Conservation (phyloP, 1,140 invertebrate species). For the Ganaspis sp. region DNA sequence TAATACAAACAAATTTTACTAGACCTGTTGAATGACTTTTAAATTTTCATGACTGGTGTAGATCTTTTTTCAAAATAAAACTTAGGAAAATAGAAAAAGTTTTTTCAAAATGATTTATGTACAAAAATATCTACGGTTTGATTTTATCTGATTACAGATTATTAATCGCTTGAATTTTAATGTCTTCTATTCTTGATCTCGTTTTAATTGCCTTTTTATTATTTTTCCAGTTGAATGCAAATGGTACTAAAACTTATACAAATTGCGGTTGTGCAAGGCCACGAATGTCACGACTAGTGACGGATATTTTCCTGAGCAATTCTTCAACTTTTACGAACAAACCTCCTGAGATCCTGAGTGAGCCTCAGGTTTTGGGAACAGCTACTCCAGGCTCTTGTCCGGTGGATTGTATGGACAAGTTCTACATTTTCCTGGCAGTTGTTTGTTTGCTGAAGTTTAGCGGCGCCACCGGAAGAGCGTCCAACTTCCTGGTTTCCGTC, state of each 20-base stretch:
- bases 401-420: conserved; percentile 81
- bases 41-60: too few relatives aligned
- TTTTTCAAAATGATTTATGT: too few relatives aligned
- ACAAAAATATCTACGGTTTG: too few relatives aligned
- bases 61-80: too few relatives aligned
- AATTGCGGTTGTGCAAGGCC: conserved; percentile 78
- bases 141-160: too few relatives aligned
- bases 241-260: conserved; percentile 68
- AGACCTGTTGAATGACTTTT: too few relatives aligned
- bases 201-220: neutral
- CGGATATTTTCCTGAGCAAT: conserved; percentile 51
- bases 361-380: conserved; percentile 65
- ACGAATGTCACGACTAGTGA: conserved; percentile 47
- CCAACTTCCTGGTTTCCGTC: conserved; percentile 83
- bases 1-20: too few relatives aligned
- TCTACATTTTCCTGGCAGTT: conserved; percentile 82
- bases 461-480: conserved; percentile 82
- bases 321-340: conserved; percentile 42
- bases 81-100: too few relatives aligned
- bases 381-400: conserved; percentile 80
- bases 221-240: conserved; percentile 46
- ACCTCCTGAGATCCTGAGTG: conserved; percentile 41
- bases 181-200: too few relatives aligned
- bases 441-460: conserved; percentile 82
- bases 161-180: too few relatives aligned